phyloP scores from a whole-genome alignment of 2,797 vertebrate species.

The Phataginus tricuspis region DNA sequence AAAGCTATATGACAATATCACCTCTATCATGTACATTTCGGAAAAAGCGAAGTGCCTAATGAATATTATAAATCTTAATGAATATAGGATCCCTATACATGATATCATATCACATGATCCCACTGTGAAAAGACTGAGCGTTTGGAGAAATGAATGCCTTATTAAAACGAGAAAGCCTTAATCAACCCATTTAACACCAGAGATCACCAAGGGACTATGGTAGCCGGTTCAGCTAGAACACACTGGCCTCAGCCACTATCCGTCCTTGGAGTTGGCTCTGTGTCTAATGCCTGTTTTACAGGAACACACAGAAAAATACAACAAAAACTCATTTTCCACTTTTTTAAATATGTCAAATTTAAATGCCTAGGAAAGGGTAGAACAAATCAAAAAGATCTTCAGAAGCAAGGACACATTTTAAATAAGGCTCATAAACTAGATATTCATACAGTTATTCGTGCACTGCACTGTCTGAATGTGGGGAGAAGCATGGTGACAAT shows the following conservation, averaged over 20 bases:
- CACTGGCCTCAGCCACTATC: neutral
- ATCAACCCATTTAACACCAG: neutral
- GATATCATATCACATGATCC: neutral
- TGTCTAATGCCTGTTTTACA: neutral
- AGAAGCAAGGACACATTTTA: neutral
- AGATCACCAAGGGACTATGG: neutral
- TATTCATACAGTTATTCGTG: neutral
- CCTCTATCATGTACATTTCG: conserved; percentile 20
- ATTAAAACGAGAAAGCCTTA: conserved; percentile 3
- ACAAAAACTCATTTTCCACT: neutral
- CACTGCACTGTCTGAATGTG: neutral
- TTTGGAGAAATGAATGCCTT: neutral
- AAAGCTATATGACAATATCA: neutral
- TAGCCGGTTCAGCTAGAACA: neutral
- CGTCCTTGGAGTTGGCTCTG: neutral
- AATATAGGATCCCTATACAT: neutral
- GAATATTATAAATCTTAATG: conserved; percentile 32
- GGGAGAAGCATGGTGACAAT: neutral
- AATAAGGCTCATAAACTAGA: neutral
- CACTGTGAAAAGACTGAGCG: neutral
- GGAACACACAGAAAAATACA: neutral
- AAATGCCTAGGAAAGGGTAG: neutral
- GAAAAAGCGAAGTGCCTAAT: conserved; percentile 64
- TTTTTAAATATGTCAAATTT: neutral
- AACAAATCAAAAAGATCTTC: neutral